These are phyloP conservation scores for Percopsis transmontana DNA, from an alignment of 2,113 vertebrate genomes.

Conservation along the genomic window DNA sequence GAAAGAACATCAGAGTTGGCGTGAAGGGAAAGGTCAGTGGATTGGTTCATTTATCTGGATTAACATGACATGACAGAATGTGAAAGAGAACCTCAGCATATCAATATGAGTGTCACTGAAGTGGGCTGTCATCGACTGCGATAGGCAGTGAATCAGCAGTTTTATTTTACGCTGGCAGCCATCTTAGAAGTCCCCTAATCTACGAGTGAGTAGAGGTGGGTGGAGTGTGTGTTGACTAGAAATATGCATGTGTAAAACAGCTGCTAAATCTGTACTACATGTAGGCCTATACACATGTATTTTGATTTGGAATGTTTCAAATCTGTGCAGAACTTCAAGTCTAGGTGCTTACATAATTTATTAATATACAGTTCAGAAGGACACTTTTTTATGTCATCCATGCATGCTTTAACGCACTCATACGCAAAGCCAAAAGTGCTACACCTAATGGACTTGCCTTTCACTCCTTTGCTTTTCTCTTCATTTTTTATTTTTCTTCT, in stretches of 20 bases:
- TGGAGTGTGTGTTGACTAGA: too few relatives aligned
- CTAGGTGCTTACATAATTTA: too few relatives aligned
- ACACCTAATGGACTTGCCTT: not conserved
- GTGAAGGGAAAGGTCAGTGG: not conserved
- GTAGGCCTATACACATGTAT: too few relatives aligned
- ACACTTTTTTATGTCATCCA: not conserved
- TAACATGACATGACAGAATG: not conserved
- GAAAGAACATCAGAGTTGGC: not conserved
- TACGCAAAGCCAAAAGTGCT: too few relatives aligned
- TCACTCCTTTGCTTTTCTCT: not conserved
- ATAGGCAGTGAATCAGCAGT: not conserved
- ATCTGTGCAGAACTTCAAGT: too few relatives aligned
- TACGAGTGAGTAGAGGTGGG: too few relatives aligned
- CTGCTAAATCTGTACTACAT: too few relatives aligned
- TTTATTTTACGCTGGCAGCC: not conserved
- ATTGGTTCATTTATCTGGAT: not conserved
- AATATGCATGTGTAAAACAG: too few relatives aligned
- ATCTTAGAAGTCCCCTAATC: not conserved
- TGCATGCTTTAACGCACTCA: not conserved
- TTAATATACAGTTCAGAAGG: too few relatives aligned
- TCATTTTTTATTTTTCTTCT: not conserved
- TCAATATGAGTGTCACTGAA: not conserved
- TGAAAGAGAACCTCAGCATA: not conserved
- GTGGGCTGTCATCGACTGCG: not conserved
- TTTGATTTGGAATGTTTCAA: too few relatives aligned